phyloP scores from a whole-genome alignment of 2,113 vertebrate species.

The Saccopteryx leptura region DNA sequence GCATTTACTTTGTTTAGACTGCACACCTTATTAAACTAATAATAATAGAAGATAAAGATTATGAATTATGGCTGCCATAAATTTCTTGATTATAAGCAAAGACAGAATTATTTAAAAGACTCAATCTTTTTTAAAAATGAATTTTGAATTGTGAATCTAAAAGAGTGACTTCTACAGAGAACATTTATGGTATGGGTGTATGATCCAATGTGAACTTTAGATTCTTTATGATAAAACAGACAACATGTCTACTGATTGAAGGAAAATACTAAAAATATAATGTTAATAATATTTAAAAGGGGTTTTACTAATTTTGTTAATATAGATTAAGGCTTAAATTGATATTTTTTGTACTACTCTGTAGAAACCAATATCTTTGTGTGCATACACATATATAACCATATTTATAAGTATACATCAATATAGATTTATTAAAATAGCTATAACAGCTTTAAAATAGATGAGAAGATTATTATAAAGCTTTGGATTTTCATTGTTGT shows the following conservation, averaged over 20 bases:
- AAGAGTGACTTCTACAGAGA: background rate
- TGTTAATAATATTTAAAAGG: constrained; percentile 29
- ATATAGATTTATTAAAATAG: constrained; percentile 30
- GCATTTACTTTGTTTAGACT: constrained; percentile 21
- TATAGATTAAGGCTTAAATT: background rate
- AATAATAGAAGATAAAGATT: background rate
- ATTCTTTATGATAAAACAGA: background rate
- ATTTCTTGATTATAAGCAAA: constrained; percentile 30
- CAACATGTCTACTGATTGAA: background rate
- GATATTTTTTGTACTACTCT: background rate
- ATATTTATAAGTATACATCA: background rate
- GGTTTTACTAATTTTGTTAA: background rate
- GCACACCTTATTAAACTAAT: background rate
- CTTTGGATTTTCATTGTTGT: constrained; percentile 42
- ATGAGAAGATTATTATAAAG: constrained; percentile 45
- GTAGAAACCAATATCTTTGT: background rate
- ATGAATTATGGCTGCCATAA: background rate
- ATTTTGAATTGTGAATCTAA: background rate
- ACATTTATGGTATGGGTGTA: background rate
- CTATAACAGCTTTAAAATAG: constrained; percentile 46
- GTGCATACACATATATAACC: background rate
- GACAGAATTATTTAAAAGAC: background rate
- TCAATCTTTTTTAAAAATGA: background rate
- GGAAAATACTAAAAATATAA: background rate
- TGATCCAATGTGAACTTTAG: background rate